Evolutionary conservation across 2,113 vertebrate genomes (phyloP).

Genomic region (Chamaea fasciata): DNA sequence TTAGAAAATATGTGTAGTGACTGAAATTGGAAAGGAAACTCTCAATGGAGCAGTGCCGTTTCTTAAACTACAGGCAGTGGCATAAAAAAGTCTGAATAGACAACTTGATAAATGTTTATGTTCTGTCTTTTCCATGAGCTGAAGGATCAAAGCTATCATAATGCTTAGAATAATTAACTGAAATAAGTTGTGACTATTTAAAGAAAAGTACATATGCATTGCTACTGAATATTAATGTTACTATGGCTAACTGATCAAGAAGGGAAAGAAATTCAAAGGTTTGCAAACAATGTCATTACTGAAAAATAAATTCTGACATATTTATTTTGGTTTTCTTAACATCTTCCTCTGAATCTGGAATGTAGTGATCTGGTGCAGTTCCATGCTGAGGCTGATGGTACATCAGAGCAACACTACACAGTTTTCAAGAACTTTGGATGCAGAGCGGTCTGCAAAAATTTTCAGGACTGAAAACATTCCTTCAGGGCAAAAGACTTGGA

Average conservation of each 20-base stretch:
- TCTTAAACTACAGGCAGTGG: not conserved
- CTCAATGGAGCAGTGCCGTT: not conserved
- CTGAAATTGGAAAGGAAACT: constrained; percentile 29
- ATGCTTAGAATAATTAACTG: not conserved
- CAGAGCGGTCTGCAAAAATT: not conserved
- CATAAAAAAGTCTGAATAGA: not conserved
- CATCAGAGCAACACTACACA: not conserved
- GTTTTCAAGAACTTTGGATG: not conserved
- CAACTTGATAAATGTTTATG: not conserved
- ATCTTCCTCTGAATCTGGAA: not conserved
- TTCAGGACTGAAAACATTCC: not conserved
- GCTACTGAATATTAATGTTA: not conserved
- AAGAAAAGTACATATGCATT: not conserved
- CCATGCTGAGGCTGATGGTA: not conserved
- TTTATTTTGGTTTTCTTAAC: not conserved
- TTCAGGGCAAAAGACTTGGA: not conserved
- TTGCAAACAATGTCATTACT: not conserved
- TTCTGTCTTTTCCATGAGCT: not conserved
- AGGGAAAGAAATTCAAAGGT: not conserved
- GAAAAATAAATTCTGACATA: not conserved
- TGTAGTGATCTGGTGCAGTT: not conserved
- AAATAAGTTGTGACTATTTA: not conserved
- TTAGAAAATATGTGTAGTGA: not conserved
- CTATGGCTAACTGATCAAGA: not conserved
- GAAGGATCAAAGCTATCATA: not conserved